Percentiles rank a stretch among this genome's conserved stretches.
phyloP scores from a whole-genome alignment of 1,140 invertebrate species.

The Microplitis mediator region DNA sequence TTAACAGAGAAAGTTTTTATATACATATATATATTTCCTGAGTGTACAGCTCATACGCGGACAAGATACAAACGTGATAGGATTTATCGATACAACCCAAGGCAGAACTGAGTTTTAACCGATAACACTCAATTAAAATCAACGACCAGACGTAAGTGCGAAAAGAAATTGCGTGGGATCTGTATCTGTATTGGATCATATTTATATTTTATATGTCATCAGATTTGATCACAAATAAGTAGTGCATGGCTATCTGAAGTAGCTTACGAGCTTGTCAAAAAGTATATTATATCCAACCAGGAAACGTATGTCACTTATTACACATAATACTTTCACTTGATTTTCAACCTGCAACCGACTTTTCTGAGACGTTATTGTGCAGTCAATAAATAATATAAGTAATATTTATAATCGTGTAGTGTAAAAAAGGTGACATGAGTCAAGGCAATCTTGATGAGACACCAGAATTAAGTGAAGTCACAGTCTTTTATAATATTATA shows the following conservation, averaged over 20 bases:
- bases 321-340: constrained; percentile 24
- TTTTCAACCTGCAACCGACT: constrained; percentile 2
- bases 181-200: not conserved
- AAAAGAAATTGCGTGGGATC: constrained; percentile 33
- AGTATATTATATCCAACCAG: constrained; percentile 9
- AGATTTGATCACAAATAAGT: constrained; percentile 29
- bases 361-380: not conserved
- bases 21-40: too few species aligned
- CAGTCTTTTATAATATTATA: not conserved
- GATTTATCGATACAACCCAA: too few species aligned
- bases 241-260: constrained; percentile 43
- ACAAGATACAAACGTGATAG: too few species aligned
- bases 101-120: not conserved
- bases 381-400: not conserved
- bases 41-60: too few species aligned
- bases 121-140: constrained; percentile 36
- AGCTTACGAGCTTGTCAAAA: not conserved
- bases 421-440: not conserved
- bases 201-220: too few species aligned
- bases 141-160: too few species aligned
- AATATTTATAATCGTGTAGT: not conserved
- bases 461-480: not conserved
- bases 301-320: constrained; percentile 9
- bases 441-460: constrained; percentile 18
- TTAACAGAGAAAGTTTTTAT: too few species aligned